A percentile compares a stretch with the other conserved stretches of the same genome.
phyloP scores from a whole-genome alignment of 2,888 invertebrate genomes.

The Rhagophthalmus giganteus region DNA sequence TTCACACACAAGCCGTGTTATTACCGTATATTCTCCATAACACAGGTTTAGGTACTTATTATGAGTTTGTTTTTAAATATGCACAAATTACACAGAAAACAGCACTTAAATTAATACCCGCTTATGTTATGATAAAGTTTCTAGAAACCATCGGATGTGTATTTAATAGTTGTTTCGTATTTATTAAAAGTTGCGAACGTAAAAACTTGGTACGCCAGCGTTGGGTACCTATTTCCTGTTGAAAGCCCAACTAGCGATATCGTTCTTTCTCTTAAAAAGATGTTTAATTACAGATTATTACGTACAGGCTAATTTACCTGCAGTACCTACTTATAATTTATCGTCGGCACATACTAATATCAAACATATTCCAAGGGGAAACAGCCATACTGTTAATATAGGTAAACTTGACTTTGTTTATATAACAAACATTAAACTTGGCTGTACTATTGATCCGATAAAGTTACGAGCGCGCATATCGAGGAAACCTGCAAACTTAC shows the following conservation, averaged over 20 bases:
- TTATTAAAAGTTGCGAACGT: constrained; percentile 3
- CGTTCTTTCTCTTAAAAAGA: not conserved
- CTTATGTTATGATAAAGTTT: constrained; percentile 32
- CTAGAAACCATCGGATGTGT: constrained; percentile 21
- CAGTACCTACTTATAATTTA: not conserved
- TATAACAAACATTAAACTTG: constrained; percentile 55
- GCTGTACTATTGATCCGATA: constrained; percentile 53
- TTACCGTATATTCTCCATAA: constrained; percentile 34
- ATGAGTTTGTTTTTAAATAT: constrained; percentile 36
- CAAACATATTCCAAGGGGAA: constrained; percentile 10
- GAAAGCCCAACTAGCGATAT: not conserved
- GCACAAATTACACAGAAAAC: constrained; percentile 39
- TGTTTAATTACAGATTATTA: not conserved
- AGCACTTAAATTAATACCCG: constrained; percentile 32
- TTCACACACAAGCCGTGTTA: constrained; percentile 39
- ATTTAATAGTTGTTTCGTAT: constrained; percentile 10
- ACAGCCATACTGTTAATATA: constrained; percentile 8
- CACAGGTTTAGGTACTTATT: constrained; percentile 29
- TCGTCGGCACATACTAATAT: constrained; percentile 8
- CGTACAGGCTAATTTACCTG: not conserved
- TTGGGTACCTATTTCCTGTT: not conserved
- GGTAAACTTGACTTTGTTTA: constrained; percentile 46
- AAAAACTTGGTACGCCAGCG: not conserved
- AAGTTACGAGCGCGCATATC: constrained; percentile 48
- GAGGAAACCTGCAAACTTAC: constrained; percentile 54